Conservation (phyloP, 1,140 invertebrate species). For the Planococcus citri region DNA sequence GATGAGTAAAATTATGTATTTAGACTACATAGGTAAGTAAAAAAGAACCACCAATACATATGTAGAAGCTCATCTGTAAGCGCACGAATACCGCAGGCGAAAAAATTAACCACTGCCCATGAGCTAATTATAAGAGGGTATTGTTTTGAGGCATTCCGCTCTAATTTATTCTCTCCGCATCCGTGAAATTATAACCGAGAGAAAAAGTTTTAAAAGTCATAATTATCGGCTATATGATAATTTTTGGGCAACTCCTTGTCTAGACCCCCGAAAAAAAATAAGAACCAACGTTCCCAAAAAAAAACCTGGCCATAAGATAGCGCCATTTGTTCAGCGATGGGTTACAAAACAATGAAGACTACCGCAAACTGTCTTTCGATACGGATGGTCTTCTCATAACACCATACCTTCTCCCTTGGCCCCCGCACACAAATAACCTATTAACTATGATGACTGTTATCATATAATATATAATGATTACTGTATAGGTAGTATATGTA, state of each 20-base stretch:
- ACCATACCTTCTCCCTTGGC: not conserved
- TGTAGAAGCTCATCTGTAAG: too few species aligned
- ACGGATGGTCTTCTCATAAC: not conserved
- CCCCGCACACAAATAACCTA: not conserved
- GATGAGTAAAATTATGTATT: too few species aligned
- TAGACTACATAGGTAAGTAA: too few species aligned
- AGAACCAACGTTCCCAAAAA: not conserved
- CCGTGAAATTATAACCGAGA: not conserved
- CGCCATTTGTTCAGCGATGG: constrained; percentile 11
- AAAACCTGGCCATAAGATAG: not conserved
- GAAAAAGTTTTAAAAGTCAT: not conserved
- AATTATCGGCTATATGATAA: not conserved
- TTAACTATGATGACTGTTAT: constrained; percentile 18
- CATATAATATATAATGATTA: constrained; percentile 4
- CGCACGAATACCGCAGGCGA: not conserved
- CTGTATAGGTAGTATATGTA: too few species aligned
- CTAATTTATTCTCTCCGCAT: not conserved
- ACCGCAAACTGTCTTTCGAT: constrained; percentile 10
- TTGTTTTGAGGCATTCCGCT: not conserved
- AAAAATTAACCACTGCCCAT: not conserved
- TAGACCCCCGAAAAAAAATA: not conserved
- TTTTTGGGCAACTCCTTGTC: constrained; percentile 8
- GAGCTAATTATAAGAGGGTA: not conserved
- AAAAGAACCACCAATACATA: too few species aligned
- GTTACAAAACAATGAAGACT: constrained; percentile 10